Percentiles rank a stretch among this genome's conserved stretches.
phyloP scores from a whole-genome alignment of 2,888 invertebrate species.

The Drosophila hawaiiensis region DNA sequence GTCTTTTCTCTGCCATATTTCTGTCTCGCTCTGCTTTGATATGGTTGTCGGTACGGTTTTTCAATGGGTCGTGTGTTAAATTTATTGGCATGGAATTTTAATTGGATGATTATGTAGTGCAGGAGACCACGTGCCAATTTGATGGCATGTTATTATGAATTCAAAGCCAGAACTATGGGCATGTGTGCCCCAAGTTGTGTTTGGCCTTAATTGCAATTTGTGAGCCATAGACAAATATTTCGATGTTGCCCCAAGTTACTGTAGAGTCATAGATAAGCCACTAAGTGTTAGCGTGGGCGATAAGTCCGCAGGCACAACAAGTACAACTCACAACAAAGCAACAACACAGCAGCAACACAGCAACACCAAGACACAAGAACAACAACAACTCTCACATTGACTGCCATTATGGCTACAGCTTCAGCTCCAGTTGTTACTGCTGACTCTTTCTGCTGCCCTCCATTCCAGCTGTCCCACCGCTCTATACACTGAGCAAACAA shows the following conservation, averaged over 20 bases:
- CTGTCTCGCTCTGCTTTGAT: slow-evolving; percentile 24
- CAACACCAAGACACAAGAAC: slow-evolving; percentile 7
- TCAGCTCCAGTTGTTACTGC: slow-evolving; percentile 18
- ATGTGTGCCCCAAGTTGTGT: slow-evolving; percentile 8
- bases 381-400: slow-evolving; percentile 29
- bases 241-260: slow-evolving; percentile 49
- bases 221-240: slow-evolving; percentile 65
- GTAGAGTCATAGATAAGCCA: slow-evolving; percentile 66
- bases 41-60: slow-evolving; percentile 25
- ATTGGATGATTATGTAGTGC: slow-evolving; percentile 74
- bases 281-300: slow-evolving; percentile 61
- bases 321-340: slow-evolving; percentile 22
- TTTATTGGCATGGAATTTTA: slow-evolving; percentile 77
- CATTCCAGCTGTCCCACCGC: neutral
- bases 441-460: neutral
- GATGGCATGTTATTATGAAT: slow-evolving; percentile 60
- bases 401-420: slow-evolving; percentile 42
- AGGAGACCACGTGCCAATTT: slow-evolving; percentile 66
- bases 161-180: slow-evolving; percentile 43
- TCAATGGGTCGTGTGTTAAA: slow-evolving; percentile 71
- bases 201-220: slow-evolving; percentile 41
- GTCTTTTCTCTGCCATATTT: slow-evolving; percentile 5
- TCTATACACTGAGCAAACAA: neutral
- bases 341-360: slow-evolving; percentile 5
- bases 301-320: slow-evolving; percentile 42